Conservation (phyloP, 2,113 vertebrate species). For the Benitochromis conjunctus region DNA sequence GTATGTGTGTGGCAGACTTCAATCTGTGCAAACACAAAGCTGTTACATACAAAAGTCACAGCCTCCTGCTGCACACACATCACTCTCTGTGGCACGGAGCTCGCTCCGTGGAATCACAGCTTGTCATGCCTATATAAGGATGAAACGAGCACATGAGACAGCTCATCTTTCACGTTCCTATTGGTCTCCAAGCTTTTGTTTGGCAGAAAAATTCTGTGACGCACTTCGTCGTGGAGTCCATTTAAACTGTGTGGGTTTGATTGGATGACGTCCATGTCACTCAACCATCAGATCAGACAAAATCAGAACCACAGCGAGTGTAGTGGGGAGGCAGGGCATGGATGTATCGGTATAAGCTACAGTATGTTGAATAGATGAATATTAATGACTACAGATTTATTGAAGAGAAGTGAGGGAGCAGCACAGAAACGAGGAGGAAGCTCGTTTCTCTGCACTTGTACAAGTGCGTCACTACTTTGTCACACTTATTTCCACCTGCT, state of each 20-base stretch:
- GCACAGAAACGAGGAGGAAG: neutral
- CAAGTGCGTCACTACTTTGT: slow-evolving; percentile 53
- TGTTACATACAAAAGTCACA: slow-evolving; percentile 2
- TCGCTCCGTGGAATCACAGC: neutral
- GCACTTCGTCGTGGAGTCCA: slow-evolving; percentile 33
- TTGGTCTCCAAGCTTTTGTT: slow-evolving; percentile 48
- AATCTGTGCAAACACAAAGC: neutral
- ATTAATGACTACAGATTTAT: slow-evolving; percentile 33
- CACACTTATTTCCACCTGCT: slow-evolving; percentile 47
- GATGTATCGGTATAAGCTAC: neutral
- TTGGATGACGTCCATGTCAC: slow-evolving; percentile 27
- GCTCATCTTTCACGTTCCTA: slow-evolving; percentile 39
- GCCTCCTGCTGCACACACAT: neutral
- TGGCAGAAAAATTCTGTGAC: slow-evolving; percentile 50
- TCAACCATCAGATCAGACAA: slow-evolving; percentile 6
- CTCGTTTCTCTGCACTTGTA: neutral
- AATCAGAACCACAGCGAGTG: neutral
- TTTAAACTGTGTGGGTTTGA: slow-evolving; percentile 29
- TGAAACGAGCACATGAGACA: slow-evolving; percentile 27
- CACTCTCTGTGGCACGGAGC: neutral
- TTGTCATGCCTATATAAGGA: slow-evolving; percentile 64
- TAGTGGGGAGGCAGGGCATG: neutral
- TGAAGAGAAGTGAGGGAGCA: slow-evolving; percentile 11
- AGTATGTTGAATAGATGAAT: slow-evolving; percentile 31
- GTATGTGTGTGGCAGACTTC: neutral